Conservation (phyloP, 2,888 invertebrate genomes). For the Anoplius nigerrimus region DNA sequence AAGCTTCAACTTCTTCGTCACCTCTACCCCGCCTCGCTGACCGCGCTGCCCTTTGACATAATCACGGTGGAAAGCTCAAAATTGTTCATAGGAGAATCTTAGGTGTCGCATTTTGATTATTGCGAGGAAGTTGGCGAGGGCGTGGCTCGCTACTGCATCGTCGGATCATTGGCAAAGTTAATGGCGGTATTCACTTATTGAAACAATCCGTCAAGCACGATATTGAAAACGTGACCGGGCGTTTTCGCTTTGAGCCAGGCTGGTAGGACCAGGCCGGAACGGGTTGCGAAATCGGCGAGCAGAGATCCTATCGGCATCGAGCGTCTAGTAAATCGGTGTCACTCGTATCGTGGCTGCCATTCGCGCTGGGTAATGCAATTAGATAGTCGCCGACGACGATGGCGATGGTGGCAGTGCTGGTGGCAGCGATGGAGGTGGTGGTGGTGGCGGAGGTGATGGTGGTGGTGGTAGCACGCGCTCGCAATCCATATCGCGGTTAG, state of each 20-base stretch:
- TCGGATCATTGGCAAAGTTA: slow-evolving; percentile 3
- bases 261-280: slow-evolving; percentile 17
- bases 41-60: too few relatives aligned
- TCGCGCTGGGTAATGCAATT: slow-evolving; percentile 63
- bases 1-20: background rate
- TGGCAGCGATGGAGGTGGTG: slow-evolving; percentile 41
- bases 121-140: background rate
- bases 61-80: too few relatives aligned
- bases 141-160: slow-evolving; percentile 6
- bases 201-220: slow-evolving; percentile 14
- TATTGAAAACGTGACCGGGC: slow-evolving; percentile 36
- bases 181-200: slow-evolving; percentile 25
- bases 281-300: slow-evolving; percentile 45
- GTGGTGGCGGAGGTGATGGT: slow-evolving; percentile 58
- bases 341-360: slow-evolving; percentile 56
- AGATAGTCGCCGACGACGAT: slow-evolving; percentile 44
- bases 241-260: background rate
- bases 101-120: too few relatives aligned
- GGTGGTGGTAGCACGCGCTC: slow-evolving; percentile 66
- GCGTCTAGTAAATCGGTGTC: slow-evolving; percentile 59
- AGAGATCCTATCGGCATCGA: slow-evolving; percentile 51
- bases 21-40: background rate
- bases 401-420: slow-evolving; percentile 5
- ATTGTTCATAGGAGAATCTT: too few relatives aligned
- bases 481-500: slow-evolving; percentile 56